These are phyloP conservation scores for Xenopus tropicalis DNA, from an alignment of 2,113 vertebrate species.

Conservation along the genomic window DNA sequence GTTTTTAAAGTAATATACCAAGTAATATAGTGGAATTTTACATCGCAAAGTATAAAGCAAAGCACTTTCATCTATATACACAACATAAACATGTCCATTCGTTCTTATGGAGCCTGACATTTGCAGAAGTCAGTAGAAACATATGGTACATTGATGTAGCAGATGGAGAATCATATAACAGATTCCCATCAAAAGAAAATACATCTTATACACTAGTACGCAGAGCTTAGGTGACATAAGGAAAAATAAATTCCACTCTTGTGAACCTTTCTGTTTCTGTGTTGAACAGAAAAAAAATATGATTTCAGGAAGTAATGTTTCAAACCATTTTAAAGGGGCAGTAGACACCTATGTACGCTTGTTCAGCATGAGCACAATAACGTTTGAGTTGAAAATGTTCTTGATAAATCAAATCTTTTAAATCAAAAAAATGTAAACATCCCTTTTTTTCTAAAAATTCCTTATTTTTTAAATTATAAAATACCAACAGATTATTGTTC, in stretches of 20 bases:
- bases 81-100: constrained; percentile 28
- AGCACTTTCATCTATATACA: constrained; percentile 27
- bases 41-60: constrained; percentile 12
- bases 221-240: constrained; percentile 38
- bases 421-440: too few species aligned
- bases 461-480: too few species aligned
- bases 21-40: neutral
- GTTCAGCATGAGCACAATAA: too few species aligned
- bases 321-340: too few species aligned
- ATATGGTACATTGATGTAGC: constrained; percentile 37
- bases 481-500: too few species aligned
- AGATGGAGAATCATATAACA: constrained; percentile 42
- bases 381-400: too few species aligned
- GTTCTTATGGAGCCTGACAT: constrained; percentile 34
- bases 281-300: neutral
- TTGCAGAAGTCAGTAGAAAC: constrained; percentile 40
- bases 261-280: constrained; percentile 15
- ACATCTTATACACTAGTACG: constrained; percentile 32
- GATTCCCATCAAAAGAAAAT: constrained; percentile 35
- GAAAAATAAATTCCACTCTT: constrained; percentile 35
- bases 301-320: too few species aligned
- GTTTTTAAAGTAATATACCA: constrained; percentile 43
- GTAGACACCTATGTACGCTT: too few species aligned
- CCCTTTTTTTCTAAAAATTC: too few species aligned
- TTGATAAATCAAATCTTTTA: too few species aligned